Evolutionary conservation across 64 coral and sea anemone genomes (phyloP), one percentile per base, ranked within the genome.

Genomic region (Montipora cactus): DNA sequence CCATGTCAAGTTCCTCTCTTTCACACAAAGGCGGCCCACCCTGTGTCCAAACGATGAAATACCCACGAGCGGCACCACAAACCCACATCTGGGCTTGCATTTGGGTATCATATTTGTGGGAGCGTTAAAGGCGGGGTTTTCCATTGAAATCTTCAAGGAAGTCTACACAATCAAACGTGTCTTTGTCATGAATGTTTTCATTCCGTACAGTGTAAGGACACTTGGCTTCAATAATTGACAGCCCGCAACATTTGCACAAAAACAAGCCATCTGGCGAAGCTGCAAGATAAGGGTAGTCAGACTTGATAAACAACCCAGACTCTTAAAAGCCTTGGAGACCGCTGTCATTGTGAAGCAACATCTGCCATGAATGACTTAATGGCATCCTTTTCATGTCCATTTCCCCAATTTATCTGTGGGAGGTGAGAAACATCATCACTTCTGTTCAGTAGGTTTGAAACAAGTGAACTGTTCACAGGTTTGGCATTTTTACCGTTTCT

Each of bases 131-230:
- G 19, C 57, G 78, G 21, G 59, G 78, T 37, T 37, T 37, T 37
- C 37, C 37, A 37, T 37, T 37, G 37, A 37, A 37, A 37, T 37
- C 37, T 37, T 81, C 89, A 50, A 79, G 52, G 51, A 74, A 93
- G 15, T 51, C 91, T 83, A 88, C 83, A 79, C 57, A 13, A 59
- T 59, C 57, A 59, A 59, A 59, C 13, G 57, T 59, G 7, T 59
- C 57, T 13, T 13, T 59, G 57, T 9, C 57, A 59, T 59, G 57
- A 59, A 59, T 59, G 57, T 59, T 59, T 13, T 59, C 77, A 79
- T 78, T 76, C 76, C 89, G 15, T 16, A 92, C 90, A 49, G 62
- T 81, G 69, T 92, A 92, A 45, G 90, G 90, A 64, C 90, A 92
- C 45, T 92, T 92, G 57, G 78, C 79, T 74, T 92, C 90, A 74